Percentiles rank a stretch among this genome's conserved stretches.
These are phyloP conservation scores for Leucophenga maculata DNA, from an alignment of 2,888 invertebrate species.

Conservation along the genomic window DNA sequence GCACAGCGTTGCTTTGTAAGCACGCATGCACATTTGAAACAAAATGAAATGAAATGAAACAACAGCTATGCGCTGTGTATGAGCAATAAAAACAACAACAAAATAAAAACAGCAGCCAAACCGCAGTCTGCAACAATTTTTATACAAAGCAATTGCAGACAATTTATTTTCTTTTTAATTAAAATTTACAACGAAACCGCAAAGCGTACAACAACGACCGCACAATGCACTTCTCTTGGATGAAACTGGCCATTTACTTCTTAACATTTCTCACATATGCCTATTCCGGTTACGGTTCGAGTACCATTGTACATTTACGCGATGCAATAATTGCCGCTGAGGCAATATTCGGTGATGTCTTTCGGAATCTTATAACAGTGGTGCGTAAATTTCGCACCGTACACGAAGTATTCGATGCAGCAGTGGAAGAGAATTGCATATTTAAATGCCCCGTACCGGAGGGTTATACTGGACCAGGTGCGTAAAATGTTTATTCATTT, in stretches of 20 bases:
- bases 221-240: slow-evolving; percentile 83
- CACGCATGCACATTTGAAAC: too few species aligned
- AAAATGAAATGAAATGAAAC: too few species aligned
- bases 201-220: not conserved
- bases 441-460: slow-evolving; percentile 78
- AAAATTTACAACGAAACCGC: too few species aligned
- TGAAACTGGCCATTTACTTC: slow-evolving; percentile 81
- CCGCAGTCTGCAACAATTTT: too few species aligned
- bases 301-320: slow-evolving; percentile 80
- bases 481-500: not conserved
- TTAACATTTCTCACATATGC: slow-evolving; percentile 85
- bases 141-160: too few species aligned
- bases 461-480: slow-evolving; percentile 74
- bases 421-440: slow-evolving; percentile 87
- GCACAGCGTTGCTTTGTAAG: too few species aligned
- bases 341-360: slow-evolving; percentile 84
- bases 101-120: too few species aligned
- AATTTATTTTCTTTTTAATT: too few species aligned
- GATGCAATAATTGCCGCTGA: slow-evolving; percentile 87
- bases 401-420: slow-evolving; percentile 87
- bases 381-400: slow-evolving; percentile 83
- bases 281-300: slow-evolving; percentile 86
- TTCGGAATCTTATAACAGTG: slow-evolving; percentile 81
- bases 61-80: too few species aligned
- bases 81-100: too few species aligned